Evolutionary conservation across 2,888 invertebrate species (phyloP), one percentile per base, ranked within the genome.

Genomic region (Nycteola revayana): DNA sequence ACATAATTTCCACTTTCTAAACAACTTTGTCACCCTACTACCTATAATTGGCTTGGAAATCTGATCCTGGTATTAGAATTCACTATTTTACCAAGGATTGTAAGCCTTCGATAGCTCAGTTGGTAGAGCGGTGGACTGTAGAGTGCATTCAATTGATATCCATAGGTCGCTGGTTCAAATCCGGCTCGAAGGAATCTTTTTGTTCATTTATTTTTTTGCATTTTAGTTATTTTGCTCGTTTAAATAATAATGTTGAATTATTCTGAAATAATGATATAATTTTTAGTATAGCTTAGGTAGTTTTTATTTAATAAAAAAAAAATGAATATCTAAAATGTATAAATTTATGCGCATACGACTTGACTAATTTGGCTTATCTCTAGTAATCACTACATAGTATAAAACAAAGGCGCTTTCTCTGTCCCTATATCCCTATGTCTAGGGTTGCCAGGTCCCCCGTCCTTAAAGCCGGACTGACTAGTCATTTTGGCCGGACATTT

Each of bases 101-200:
- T 10, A 58, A 32, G 45, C 84, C 85, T 85, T 84, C 85, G 85
- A 86, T 86, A 86, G 85, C 85, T 86, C 85, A 85, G 84, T 85
- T 86, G 85, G 85, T 85, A 84, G 85, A 86, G 85, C 85, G 85
- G 84, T 86, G 85, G 85, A 84, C 84, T 73, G 70, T 69, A 70
- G 60, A 36, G 46, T 33, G 42, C 21, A 10, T 33, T 11, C 1
- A 34, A 42, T 50, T 66, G 89, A 44, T 25, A 90, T 90, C 90
- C 90, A 90, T 90, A 90, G 90, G 90, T 90, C 90, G 88, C 90
- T 90, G 90, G 90, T 90, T 90, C 90, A 90, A 90, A 90, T 90
- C 90, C 90, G 89, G 90, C 87, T 90, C 90, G 89, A 90, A 89
- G 90, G 89, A 90, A 23, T 45, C 20, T 65, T 66, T 75, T 68